These are phyloP conservation scores for Drosophila setosimentum DNA, from an alignment of 2,888 invertebrate species.

Conservation along the genomic window DNA sequence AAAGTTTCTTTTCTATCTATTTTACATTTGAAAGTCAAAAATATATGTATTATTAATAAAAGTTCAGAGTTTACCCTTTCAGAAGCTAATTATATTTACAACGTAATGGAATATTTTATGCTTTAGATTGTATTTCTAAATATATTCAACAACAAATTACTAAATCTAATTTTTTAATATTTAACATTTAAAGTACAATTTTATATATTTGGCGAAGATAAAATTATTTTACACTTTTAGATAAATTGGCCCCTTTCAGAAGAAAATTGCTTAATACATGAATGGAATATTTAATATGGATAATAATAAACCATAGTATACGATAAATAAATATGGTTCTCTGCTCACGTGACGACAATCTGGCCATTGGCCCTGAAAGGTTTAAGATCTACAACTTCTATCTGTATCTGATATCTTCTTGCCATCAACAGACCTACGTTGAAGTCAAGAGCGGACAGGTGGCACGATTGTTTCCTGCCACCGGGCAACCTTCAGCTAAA, in stretches of 20 bases:
- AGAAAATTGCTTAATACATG: background rate
- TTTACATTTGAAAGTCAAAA: background rate
- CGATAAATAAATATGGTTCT: background rate
- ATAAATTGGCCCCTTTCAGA: background rate
- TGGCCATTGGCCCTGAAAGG: background rate
- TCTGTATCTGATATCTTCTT: background rate
- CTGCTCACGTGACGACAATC: background rate
- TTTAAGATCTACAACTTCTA: background rate
- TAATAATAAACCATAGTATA: background rate
- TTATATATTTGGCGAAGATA: background rate
- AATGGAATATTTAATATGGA: background rate
- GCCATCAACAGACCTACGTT: background rate
- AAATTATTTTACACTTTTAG: no score
- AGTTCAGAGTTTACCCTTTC: background rate
- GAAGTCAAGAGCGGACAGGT: constrained; percentile 11
- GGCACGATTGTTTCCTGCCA: background rate
- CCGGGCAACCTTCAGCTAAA: constrained; percentile 42
- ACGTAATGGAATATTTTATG: background rate
- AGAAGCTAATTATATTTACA: no score
- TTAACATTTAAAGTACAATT: background rate
- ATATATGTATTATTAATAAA: background rate
- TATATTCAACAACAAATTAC: background rate
- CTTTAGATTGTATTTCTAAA: background rate
- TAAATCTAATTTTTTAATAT: background rate
- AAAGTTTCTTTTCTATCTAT: background rate